Percentiles rank a stretch among this genome's conserved stretches.
Conservation (phyloP, 2,888 invertebrate species). For the Stegophylla sp. region DNA sequence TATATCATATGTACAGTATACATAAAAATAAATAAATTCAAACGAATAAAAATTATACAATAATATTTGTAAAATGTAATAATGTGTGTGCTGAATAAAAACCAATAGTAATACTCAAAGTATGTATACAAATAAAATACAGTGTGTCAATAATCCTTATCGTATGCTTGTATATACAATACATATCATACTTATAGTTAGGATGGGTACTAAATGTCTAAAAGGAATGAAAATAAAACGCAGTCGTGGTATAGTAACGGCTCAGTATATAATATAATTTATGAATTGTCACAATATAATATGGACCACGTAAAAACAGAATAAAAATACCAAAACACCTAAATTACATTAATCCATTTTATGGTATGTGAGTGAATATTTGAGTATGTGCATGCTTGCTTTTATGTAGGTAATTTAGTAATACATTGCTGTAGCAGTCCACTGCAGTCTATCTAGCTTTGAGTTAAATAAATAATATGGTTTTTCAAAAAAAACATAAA, state of each 20-base stretch:
- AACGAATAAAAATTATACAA: neutral
- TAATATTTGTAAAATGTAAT: neutral
- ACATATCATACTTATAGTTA: neutral
- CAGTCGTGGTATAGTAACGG: neutral
- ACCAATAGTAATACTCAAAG: neutral
- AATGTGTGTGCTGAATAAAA: constrained; percentile 19
- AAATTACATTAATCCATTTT: too few species aligned
- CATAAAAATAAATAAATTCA: constrained; percentile 13
- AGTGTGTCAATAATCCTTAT: neutral
- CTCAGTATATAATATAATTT: too few species aligned
- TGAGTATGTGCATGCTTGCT: too few species aligned
- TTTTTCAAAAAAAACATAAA: neutral
- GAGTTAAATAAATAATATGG: too few species aligned
- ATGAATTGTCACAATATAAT: neutral
- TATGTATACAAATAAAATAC: neutral
- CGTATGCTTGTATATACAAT: neutral
- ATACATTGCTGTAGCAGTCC: too few species aligned
- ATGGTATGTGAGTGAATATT: too few species aligned
- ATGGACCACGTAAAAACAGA: too few species aligned
- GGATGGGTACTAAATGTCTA: too few species aligned
- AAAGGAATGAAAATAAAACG: neutral
- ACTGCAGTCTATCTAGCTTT: too few species aligned
- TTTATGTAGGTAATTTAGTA: too few species aligned
- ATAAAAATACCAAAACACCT: too few species aligned
- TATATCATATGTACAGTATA: too few species aligned